phyloP scores from a whole-genome alignment of 2,113 vertebrate genomes.

The Oreotrochilus melanogaster region DNA sequence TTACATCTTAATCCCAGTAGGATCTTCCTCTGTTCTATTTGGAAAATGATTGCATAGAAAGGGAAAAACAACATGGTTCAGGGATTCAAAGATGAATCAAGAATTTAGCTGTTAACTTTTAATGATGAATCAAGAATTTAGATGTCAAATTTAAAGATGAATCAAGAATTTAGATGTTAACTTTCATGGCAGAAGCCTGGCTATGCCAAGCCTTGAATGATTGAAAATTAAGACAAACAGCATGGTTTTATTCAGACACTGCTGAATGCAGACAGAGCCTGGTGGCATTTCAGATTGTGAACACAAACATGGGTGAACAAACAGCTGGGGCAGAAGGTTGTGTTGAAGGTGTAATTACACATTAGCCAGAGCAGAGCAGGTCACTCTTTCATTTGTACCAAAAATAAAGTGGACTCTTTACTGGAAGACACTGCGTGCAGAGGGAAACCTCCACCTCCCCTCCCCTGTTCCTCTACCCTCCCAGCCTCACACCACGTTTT shows the following conservation, averaged over 20 bases:
- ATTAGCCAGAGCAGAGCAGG: slow-evolving; percentile 5
- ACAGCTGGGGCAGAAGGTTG: neutral
- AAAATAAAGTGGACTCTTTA: neutral
- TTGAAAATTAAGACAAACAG: neutral
- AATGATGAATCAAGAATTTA: no score
- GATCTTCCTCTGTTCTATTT: slow-evolving; percentile 2
- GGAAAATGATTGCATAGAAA: neutral
- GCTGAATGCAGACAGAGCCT: neutral
- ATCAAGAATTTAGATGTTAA: neutral
- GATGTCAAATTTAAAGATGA: neutral
- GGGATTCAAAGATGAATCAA: neutral
- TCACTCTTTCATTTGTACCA: neutral
- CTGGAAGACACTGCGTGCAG: neutral
- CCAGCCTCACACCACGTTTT: neutral
- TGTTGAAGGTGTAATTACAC: slow-evolving; percentile 25
- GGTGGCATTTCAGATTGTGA: neutral
- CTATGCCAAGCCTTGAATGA: neutral
- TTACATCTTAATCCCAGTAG: slow-evolving; percentile 63
- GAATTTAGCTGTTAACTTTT: neutral
- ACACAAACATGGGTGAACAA: neutral
- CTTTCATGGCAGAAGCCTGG: neutral
- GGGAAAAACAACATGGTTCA: slow-evolving; percentile 4
- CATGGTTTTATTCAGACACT: neutral
- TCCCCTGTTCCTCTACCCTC: neutral
- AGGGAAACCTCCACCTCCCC: neutral